Evolutionary conservation across 1,140 invertebrate species (phyloP).

Genomic region (Saxidomus purpurata): DNA sequence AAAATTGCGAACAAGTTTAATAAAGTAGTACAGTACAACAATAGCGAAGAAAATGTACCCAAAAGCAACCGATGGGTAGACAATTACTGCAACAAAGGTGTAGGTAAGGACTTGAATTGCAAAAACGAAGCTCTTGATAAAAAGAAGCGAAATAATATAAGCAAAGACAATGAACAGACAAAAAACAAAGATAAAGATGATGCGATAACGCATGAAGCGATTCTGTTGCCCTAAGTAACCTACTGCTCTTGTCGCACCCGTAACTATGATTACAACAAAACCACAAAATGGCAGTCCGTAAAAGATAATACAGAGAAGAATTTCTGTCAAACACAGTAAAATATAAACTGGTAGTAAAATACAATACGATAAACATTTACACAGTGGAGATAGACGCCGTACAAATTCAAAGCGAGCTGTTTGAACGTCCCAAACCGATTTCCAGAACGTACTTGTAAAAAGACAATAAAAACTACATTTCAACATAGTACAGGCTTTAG

Average conservation of each 20-base stretch:
- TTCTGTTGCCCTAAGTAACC: background rate
- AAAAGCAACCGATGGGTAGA: conserved; percentile 48
- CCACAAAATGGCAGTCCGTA: background rate
- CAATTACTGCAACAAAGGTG: conserved; percentile 50
- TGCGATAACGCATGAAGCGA: background rate
- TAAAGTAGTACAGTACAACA: conserved; percentile 43
- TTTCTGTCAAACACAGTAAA: background rate
- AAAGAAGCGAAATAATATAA: background rate
- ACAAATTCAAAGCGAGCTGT: background rate
- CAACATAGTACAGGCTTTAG: background rate
- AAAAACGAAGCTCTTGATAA: conserved; percentile 49
- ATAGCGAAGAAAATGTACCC: conserved; percentile 51
- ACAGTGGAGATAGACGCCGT: background rate
- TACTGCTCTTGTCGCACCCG: background rate
- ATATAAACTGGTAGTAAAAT: background rate
- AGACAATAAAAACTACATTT: conserved; percentile 38
- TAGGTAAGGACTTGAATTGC: conserved; percentile 28
- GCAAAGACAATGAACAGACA: background rate
- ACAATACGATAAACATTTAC: background rate
- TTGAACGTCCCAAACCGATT: background rate
- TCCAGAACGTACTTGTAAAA: conserved; percentile 32
- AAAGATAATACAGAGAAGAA: background rate
- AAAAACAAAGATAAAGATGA: background rate
- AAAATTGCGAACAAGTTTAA: background rate
- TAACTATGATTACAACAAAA: background rate